Conservation (phyloP, 1,140 invertebrate species). For the Sarcophaga bullata region DNA sequence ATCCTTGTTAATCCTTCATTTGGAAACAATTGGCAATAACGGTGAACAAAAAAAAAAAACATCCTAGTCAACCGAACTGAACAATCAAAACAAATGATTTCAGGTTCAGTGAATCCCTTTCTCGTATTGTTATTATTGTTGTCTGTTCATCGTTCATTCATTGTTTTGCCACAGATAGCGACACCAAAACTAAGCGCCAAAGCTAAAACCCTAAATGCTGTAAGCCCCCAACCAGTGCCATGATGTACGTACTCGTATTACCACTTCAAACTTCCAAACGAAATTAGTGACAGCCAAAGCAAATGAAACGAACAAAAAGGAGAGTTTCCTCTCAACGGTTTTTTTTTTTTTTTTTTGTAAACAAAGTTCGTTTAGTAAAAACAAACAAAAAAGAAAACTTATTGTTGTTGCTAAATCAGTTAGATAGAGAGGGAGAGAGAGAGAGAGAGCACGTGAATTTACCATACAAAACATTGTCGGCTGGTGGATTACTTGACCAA, state of each 20-base stretch:
- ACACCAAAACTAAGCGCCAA: slow-evolving; percentile 23
- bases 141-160: slow-evolving; percentile 4
- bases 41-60: neutral
- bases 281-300: too few relatives aligned
- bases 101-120: slow-evolving; percentile 31
- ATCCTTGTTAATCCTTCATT: slow-evolving; percentile 16
- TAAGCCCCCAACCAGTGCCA: neutral
- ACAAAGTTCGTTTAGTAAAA: slow-evolving; percentile 22
- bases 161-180: slow-evolving; percentile 29
- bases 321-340: too few relatives aligned
- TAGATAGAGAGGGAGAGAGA: too few relatives aligned
- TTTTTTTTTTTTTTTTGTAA: slow-evolving; percentile 17
- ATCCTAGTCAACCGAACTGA: neutral
- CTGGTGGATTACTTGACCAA: slow-evolving; percentile 25
- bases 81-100: slow-evolving; percentile 32
- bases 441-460: neutral
- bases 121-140: slow-evolving; percentile 10
- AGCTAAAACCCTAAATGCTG: slow-evolving; percentile 25
- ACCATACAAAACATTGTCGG: neutral
- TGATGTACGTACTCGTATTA: neutral
- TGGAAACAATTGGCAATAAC: slow-evolving; percentile 2
- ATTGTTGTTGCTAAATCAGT: neutral
- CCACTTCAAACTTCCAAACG: neutral
- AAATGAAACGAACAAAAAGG: too few relatives aligned
- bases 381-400: neutral